Conservation (phyloP, 2,113 vertebrate genomes). For the Phalacrocorax carbo region DNA sequence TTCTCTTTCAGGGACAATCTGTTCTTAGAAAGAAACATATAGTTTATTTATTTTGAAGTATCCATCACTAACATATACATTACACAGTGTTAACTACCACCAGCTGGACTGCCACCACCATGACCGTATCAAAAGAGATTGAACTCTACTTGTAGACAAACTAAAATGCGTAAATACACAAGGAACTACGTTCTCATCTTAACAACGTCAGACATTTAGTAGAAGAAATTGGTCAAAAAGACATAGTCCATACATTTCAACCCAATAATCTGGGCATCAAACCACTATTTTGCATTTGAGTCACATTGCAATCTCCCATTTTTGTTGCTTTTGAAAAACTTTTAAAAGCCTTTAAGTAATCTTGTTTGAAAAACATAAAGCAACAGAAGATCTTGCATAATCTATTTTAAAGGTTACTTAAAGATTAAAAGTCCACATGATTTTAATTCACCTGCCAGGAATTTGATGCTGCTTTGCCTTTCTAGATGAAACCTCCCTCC, state of each 20-base stretch:
- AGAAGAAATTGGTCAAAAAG: background rate
- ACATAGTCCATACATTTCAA: background rate
- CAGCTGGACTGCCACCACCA: background rate
- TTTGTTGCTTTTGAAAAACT: background rate
- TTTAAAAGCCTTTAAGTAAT: background rate
- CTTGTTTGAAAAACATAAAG: background rate
- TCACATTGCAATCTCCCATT: background rate
- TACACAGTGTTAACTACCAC: background rate
- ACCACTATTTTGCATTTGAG: background rate
- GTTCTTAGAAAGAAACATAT: background rate
- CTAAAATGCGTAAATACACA: background rate
- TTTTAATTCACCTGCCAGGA: background rate
- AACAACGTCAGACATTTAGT: background rate
- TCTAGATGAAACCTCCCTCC: too few relatives aligned
- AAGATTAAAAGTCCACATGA: background rate
- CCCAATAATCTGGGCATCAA: background rate
- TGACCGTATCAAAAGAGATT: background rate
- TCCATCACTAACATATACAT: background rate
- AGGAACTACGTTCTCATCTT: background rate
- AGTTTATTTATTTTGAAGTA: background rate
- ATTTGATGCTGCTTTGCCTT: background rate
- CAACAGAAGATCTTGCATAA: background rate
- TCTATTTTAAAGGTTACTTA: background rate
- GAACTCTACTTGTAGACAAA: background rate
- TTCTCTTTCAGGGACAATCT: background rate